Conservation (phyloP, 2,797 vertebrate genomes). For the Pangasius sanitwongsei region DNA sequence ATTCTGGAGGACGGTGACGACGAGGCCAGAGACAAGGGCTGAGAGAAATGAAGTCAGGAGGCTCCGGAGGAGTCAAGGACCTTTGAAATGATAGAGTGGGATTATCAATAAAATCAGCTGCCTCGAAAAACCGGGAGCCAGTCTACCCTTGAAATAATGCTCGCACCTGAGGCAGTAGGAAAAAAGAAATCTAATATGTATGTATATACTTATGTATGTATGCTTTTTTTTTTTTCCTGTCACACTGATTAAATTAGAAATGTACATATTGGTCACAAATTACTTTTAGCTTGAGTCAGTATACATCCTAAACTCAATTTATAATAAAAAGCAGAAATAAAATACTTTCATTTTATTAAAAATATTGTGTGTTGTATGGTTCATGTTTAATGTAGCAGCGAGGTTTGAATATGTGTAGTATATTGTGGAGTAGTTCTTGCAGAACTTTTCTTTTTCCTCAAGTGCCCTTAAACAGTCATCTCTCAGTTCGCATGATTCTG, state of each 20-base stretch:
- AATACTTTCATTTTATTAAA: neutral
- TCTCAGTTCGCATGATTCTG: neutral
- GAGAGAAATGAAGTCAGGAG: constrained; percentile 63
- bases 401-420: neutral
- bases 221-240: neutral
- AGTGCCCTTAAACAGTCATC: neutral
- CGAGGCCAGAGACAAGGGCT: constrained; percentile 54
- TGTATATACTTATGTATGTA: neutral
- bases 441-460: neutral
- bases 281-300: neutral
- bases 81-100: constrained; percentile 77
- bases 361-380: neutral
- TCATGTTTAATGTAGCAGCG: neutral
- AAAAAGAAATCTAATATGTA: neutral
- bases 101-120: constrained; percentile 72
- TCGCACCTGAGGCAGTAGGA: neutral
- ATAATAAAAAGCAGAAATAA: neutral
- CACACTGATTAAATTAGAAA: neutral
- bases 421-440: neutral
- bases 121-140: constrained; percentile 27
- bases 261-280: neutral
- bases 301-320: neutral
- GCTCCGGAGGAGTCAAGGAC: constrained; percentile 73
- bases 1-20: constrained; percentile 50
- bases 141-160: constrained; percentile 30